Conservation (phyloP, 1,140 invertebrate species). For the Dendrolimus punctatus region DNA sequence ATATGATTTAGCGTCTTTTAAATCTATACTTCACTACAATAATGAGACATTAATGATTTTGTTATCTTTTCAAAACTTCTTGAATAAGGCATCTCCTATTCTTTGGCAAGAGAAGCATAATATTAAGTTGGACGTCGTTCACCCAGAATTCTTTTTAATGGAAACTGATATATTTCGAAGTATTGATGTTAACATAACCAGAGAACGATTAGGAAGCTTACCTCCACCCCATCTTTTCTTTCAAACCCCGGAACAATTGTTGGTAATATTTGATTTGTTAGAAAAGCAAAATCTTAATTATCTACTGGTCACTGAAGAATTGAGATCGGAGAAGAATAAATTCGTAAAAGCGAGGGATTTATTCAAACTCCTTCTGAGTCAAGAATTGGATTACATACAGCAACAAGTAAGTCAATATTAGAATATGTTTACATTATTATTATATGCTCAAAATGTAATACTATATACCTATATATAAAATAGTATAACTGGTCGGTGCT, state of each 20-base stretch:
- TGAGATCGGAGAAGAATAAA: slow-evolving; percentile 68
- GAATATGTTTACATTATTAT: slow-evolving; percentile 6
- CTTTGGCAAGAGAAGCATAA: slow-evolving; percentile 63
- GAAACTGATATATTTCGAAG: slow-evolving; percentile 42
- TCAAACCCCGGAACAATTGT: slow-evolving; percentile 71
- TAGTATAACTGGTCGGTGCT: too few species aligned
- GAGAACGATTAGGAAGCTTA: slow-evolving; percentile 55
- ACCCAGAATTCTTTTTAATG: slow-evolving; percentile 36
- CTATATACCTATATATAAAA: too few species aligned
- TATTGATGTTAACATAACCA: slow-evolving; percentile 43
- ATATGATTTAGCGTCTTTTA: slow-evolving; percentile 64
- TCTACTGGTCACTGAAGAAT: slow-evolving; percentile 74
- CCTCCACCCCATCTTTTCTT: slow-evolving; percentile 73
- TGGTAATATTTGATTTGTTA: slow-evolving; percentile 72
- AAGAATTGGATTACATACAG: slow-evolving; percentile 45
- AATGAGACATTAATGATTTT: slow-evolving; percentile 76
- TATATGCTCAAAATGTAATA: too few species aligned
- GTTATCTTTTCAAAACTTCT: slow-evolving; percentile 77
- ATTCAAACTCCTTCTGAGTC: slow-evolving; percentile 30
- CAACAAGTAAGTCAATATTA: slow-evolving; percentile 34
- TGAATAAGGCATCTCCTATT: slow-evolving; percentile 73
- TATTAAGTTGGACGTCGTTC: slow-evolving; percentile 35
- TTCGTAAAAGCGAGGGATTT: slow-evolving; percentile 41
- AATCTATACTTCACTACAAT: slow-evolving; percentile 74
- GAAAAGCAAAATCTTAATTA: slow-evolving; percentile 79